phyloP scores from a whole-genome alignment of 2,113 vertebrate species.

The Thermophis baileyi region DNA sequence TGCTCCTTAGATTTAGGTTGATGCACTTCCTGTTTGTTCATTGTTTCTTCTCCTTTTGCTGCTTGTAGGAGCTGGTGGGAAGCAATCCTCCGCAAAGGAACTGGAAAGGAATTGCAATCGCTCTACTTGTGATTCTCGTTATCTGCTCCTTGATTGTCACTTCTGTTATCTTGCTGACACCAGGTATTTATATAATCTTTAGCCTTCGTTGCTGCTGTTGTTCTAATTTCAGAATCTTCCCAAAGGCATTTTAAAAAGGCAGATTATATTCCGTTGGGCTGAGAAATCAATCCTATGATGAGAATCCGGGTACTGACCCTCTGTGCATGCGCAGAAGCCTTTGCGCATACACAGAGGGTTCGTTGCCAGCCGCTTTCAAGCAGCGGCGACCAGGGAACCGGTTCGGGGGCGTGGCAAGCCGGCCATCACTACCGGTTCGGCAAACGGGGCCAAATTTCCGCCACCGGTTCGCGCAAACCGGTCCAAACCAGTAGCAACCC shows the following conservation, averaged over 20 bases:
- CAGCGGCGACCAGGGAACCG: too few relatives aligned
- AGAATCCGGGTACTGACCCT: too few relatives aligned
- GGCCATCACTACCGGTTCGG: too few relatives aligned
- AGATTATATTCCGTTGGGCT: constrained; percentile 13
- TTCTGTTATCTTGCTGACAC: constrained; percentile 96
- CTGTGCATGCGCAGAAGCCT: too few relatives aligned
- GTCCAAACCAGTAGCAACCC: too few relatives aligned
- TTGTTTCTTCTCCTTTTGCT: constrained; percentile 38
- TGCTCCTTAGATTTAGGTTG: constrained; percentile 20
- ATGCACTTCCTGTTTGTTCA: constrained; percentile 30
- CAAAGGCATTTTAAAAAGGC: constrained; percentile 18
- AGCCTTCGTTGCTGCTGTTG: constrained; percentile 16
- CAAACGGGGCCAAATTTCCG: too few relatives aligned
- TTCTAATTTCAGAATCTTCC: constrained; percentile 35
- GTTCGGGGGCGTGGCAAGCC: too few relatives aligned
- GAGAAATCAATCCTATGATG: background rate
- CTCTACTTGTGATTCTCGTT: constrained; percentile 96
- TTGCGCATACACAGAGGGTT: too few relatives aligned
- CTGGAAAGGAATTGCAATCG: constrained; percentile 99
- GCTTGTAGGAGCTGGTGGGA: constrained; percentile 92
- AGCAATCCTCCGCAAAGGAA: constrained; percentile 98
- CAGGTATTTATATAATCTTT: constrained; percentile 78
- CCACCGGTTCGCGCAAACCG: too few relatives aligned
- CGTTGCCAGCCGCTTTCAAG: too few relatives aligned
- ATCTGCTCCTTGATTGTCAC: constrained; percentile 99